Percentiles rank a stretch among this genome's conserved stretches.
Conservation (phyloP, 2,888 invertebrate species). For the Agrochola litura region DNA sequence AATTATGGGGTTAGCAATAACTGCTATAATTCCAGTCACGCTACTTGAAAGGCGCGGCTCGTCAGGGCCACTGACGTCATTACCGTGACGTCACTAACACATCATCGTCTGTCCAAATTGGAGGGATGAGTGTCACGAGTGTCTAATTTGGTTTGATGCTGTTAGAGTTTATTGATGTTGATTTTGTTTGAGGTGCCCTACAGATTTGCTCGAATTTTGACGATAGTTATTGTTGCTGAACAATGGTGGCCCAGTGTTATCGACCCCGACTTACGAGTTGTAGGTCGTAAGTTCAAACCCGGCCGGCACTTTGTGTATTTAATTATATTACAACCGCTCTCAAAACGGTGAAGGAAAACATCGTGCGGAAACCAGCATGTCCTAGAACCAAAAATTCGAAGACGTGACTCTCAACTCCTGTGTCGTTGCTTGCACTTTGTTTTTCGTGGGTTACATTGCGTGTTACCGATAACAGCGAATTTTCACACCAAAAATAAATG, state of each 20-base stretch:
- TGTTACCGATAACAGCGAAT: not conserved
- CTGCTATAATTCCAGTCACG: slow-evolving; percentile 54
- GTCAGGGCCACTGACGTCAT: slow-evolving; percentile 53
- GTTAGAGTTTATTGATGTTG: not conserved
- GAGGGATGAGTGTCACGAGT: slow-evolving; percentile 17
- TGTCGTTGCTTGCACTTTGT: too few relatives aligned
- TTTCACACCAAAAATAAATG: not conserved
- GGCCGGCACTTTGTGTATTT: too few relatives aligned
- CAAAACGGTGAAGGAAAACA: too few relatives aligned
- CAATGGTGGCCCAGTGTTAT: too few relatives aligned
- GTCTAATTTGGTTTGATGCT: slow-evolving; percentile 27
- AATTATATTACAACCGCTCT: too few relatives aligned
- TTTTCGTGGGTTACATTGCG: too few relatives aligned
- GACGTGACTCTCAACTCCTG: too few relatives aligned
- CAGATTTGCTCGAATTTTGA: not conserved
- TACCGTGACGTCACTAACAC: slow-evolving; percentile 52
- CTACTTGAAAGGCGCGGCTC: slow-evolving; percentile 40
- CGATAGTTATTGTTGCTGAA: too few relatives aligned
- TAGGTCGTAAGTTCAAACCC: too few relatives aligned
- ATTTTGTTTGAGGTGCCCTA: slow-evolving; percentile 2
- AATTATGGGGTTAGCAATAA: slow-evolving; percentile 44
- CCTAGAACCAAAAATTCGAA: too few relatives aligned
- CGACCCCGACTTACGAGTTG: too few relatives aligned
- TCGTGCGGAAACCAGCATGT: too few relatives aligned
- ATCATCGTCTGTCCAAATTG: slow-evolving; percentile 37